Evolutionary conservation across 2,797 vertebrate genomes (phyloP), one percentile per base, ranked within the genome.

Genomic region (Molossus alvarezi): DNA sequence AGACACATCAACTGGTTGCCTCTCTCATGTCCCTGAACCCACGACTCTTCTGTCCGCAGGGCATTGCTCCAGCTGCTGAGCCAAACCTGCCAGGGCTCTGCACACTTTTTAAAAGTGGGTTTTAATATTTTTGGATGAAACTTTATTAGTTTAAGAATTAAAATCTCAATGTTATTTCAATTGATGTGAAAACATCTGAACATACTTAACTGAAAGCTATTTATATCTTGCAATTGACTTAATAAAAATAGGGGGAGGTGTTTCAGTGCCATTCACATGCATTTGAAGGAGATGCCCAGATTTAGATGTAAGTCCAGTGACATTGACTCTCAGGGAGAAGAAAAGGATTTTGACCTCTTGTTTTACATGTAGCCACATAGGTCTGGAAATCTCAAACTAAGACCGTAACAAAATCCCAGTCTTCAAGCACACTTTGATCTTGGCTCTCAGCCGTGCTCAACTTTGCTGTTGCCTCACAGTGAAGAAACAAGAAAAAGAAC

Each of bases 401-500:
- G 55, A 84, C 69, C 57, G 80, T 55, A 92, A 73, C 71, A 81
- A 82, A 97, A 84, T 64, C 53, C 10, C 27, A 48, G 6, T 25
- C 0, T 91, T 77, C 48, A 23, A 81, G 72, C 75, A 72, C 0
- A 5, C 15, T 45, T 67, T 96, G 97, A 96, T 93, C 87, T 96
- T 81, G 65, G 80, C 37, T 92, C 13, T 88, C n/a, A 87, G 57
- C 4, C n/a, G 55, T 18, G 15, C 85, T 97, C 91, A 75, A 10
- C 72, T 93, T 94, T 85, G 84, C n/a, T 21, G 85, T 73, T 75
- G 29, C 91, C 93, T 88, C 85, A 88, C 82, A 15, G 5, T 9
- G 88, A 90, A 97, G 96, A 96, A 88, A 10, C 2, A 94, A 92
- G 53, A 45, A 77, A 93, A 96, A 96, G 71, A 90, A 97, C 96